Evolutionary conservation across 1,140 invertebrate genomes (phyloP), one percentile per base, ranked within the genome.

Genomic region (Eumaeus atala): DNA sequence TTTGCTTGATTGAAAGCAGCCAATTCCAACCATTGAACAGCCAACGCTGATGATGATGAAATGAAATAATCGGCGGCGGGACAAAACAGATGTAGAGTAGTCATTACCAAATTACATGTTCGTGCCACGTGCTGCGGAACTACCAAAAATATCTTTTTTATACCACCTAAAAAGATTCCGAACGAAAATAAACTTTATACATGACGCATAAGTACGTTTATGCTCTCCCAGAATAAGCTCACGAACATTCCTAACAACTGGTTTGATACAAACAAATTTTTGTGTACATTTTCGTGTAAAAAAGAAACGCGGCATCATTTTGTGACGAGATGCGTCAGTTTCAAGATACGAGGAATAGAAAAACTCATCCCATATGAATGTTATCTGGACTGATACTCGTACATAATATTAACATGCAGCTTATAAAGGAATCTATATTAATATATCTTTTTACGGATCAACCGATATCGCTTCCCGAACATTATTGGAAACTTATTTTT

Each of bases 101-200:
- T 76, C 69, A 72, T 76, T 63, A 67, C 50, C 33, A 66, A 76
- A 76, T 74, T 76, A 74, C 57, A 67, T 16, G 61, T 17, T 35
- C 40, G 17, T 28, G 59, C 53, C 59, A 61, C 54, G 54, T 57
- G 48, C 21, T 28, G 40, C 38, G 38, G 38, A 14, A 40, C 40
- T 44, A 44, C 40, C 6, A 28, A 28, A n/a, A 28, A 28, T 28
- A 6, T 28, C 21, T 16, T 17, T 44, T 44, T 44, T 44, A 16
- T n/a, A 14, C 14, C 40, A 9, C 40, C 40, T 5, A 44, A 44
- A 16, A 9, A 16, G 7, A 9, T 6, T 44, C n/a, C 9, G 7
- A 8, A 12, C 1, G 9, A 44, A 42, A 44, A 44, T 9, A 3
- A 44, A 44, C 40, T 8, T 9, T 44, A 44, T 1, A 6, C 6